Evolutionary conservation across 2,113 vertebrate genomes (phyloP).

Genomic region (Stercorarius parasiticus): DNA sequence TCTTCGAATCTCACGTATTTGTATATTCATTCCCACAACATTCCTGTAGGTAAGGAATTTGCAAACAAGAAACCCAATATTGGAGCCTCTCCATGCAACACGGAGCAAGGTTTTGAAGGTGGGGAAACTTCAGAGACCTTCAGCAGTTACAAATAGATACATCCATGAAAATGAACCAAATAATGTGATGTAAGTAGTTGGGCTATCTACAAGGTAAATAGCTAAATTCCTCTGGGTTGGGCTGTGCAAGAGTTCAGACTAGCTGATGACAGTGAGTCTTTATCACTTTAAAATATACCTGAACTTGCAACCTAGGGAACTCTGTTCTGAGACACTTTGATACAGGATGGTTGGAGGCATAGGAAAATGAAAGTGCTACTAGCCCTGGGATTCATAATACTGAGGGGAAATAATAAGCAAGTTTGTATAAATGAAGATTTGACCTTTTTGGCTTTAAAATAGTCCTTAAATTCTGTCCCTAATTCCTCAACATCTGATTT

Average conservation of each 20-base stretch:
- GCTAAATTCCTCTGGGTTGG: background rate
- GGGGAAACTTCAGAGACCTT: background rate
- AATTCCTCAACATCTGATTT: background rate
- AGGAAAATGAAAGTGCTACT: background rate
- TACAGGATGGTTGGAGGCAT: background rate
- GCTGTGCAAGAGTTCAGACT: background rate
- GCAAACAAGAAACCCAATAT: background rate
- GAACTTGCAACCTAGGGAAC: background rate
- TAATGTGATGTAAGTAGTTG: background rate
- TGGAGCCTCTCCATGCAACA: background rate
- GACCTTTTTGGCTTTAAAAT: background rate
- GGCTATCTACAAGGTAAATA: background rate
- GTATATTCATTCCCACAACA: conserved; percentile 23
- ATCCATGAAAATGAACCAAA: background rate
- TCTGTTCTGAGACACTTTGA: background rate
- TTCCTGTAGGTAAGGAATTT: conserved; percentile 41
- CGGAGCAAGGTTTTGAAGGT: background rate
- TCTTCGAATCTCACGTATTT: conserved; percentile 47
- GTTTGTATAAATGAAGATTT: background rate
- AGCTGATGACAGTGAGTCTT: background rate
- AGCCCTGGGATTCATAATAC: background rate
- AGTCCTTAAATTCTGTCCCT: background rate
- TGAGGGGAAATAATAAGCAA: background rate
- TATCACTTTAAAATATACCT: conserved; percentile 1
- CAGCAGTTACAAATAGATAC: background rate